Evolutionary conservation across 2,113 vertebrate species (phyloP), one percentile per base, ranked within the genome.

Genomic region (Neogobius melanostomus): DNA sequence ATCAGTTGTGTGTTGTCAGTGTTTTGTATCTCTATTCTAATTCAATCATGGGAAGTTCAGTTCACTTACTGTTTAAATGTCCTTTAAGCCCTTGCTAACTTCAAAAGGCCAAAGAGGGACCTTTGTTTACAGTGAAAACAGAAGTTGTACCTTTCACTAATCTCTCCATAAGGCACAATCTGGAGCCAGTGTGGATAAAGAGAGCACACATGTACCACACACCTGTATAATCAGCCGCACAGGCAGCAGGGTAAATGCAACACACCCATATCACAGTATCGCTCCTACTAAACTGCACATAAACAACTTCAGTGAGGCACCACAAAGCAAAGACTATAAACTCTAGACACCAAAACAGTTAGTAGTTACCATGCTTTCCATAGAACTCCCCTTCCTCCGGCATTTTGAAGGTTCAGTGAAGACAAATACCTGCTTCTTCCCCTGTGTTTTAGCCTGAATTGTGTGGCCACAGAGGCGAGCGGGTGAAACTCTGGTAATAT

Each of bases 321-420:
- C 28, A 9, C 10, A 42, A 62, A 47, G 46, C 21, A 48, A 64
- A 11, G 6, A n/a, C 11, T 16, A 1, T 8, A 48, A 15, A 51
- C 7, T 8, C 2, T 10, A 54, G 5, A n/a, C 53, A 8, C 36
- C 36, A 5, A 48, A 0, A 44, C 1, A n/a, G 49, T 59, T 44
- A 44, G 69, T 11, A 6, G 51, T 86, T 90, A 90, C 89, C 90
- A 16, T 90, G 8, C 8, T 90, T 89, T 73, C 89, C 84, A 64
- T 72, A 91, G 69, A 16, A 87, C 1, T 82, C 54, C 16, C 4
- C 83, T 7, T 84, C 84, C 61, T 79, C 77, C 0, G 89, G 66
- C 90, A 91, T 91, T 53, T 63, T 87, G 66, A 56, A 48, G 57
- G 11, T 77, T 45, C 28, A 45, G 49, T 74, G 69, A 15, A 48